Evolutionary conservation across 2,888 invertebrate species (phyloP).

Genomic region (Apomyelois bistriatella): DNA sequence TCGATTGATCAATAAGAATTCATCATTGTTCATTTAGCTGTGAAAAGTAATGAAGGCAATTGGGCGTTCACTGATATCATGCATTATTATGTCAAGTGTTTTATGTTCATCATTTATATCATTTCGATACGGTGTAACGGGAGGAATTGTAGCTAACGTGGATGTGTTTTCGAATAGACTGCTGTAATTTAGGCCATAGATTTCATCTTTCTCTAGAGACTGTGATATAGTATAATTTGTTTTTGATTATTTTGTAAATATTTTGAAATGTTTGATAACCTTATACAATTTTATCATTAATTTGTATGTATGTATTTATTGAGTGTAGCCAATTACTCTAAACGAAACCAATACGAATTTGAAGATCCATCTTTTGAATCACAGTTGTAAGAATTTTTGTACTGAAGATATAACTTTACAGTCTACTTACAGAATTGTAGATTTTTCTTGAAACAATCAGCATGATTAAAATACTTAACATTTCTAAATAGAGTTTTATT

Average conservation of each 20-base stretch:
- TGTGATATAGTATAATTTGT: conserved; percentile 78
- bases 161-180: conserved; percentile 67
- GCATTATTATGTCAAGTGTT: conserved; percentile 2
- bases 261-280: conserved; percentile 72
- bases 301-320: conserved; percentile 47
- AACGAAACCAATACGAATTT: conserved; percentile 34
- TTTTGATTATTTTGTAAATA: conserved; percentile 68
- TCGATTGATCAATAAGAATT: conserved; percentile 8
- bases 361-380: conserved; percentile 27
- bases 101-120: background rate
- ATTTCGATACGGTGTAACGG: conserved; percentile 37
- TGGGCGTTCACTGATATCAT: conserved; percentile 13
- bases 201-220: conserved; percentile 74
- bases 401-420: conserved; percentile 50
- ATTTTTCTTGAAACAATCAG: conserved; percentile 42
- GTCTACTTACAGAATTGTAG: conserved; percentile 44
- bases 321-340: conserved; percentile 43
- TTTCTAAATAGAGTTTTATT: conserved; percentile 39
- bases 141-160: conserved; percentile 52
- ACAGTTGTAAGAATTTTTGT: conserved; percentile 51
- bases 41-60: conserved; percentile 10
- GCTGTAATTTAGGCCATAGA: conserved; percentile 55
- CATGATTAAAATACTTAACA: conserved; percentile 53
- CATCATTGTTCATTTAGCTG: conserved; percentile 7
- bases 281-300: conserved; percentile 73